Base-by-base conservation (phyloP, 2,113 vertebrate species). In the Tenrec ecaudatus region DNA sequence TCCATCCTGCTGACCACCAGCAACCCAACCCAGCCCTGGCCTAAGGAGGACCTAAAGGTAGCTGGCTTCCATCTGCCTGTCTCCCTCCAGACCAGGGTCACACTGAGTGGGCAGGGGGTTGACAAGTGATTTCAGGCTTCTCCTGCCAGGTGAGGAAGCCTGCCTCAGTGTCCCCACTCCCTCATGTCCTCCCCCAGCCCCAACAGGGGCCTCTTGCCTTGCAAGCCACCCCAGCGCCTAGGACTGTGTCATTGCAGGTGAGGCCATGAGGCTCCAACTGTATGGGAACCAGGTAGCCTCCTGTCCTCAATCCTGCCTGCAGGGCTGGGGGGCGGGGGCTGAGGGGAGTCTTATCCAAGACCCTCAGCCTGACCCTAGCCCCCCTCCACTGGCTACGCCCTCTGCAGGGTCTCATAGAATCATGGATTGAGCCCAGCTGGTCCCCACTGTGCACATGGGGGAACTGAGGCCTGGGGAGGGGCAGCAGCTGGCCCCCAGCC, bases 381-480 rank as follows among this genome's bases (percentile, higher is more conserved):
- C 73, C 68, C 76, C 64, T 31, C 69, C 38, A 36, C 23, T 1
- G 33, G 23, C 76, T 10, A 1, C 33, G 11, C 58, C 79, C 5
- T 80, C 85, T 85, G 57, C 85, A 89, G 79, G 69, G 25, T 91
- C 85, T 88, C 82, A 3, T 4, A 76, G 82, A 82, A n/a, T 22
- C 78, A 88, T 38, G 82, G 82, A 90, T 86, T 77, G 92, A 91
- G 27, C 33, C 77, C 80, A 68, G 66, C 38, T 38, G 71, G 71
- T n/a, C 66, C 77, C 27, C 88, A 62, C 62, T 73, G 90, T 40
- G 47, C 86, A 81, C 40, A 96, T 93, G 83, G 90, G 80, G 81
- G 94, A 89, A 90, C 94, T 75, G 86, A 95, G 89, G 66, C 91
- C 25, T 1, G 23, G 71, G 68, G 76, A 22, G 15, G 36, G 0